These are phyloP conservation scores for Drosophila miranda DNA, from an alignment of 1,140 invertebrate genomes.

Conservation along the genomic window DNA sequence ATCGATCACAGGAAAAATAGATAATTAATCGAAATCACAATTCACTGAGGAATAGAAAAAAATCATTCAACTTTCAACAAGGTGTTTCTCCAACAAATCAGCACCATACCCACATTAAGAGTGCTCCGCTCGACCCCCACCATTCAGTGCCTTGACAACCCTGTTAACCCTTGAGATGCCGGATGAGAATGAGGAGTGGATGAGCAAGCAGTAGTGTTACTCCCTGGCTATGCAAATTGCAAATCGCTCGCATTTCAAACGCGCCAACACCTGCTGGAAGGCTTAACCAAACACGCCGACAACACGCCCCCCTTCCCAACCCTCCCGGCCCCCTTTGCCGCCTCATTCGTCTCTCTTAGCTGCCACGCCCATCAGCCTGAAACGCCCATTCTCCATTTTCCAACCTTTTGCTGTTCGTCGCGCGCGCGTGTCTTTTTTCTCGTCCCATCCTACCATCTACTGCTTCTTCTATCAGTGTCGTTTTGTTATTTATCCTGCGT, in stretches of 20 bases:
- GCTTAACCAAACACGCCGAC: conserved; percentile 45
- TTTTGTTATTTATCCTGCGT: conserved; percentile 77
- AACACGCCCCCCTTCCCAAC: background rate
- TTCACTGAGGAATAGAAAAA: too few relatives aligned
- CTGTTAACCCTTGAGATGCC: conserved; percentile 22
- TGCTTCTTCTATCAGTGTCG: conserved; percentile 67
- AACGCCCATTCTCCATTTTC: background rate
- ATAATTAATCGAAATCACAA: too few relatives aligned
- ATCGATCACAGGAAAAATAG: too few relatives aligned
- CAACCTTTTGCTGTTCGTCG: conserved; percentile 1
- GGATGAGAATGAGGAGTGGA: background rate
- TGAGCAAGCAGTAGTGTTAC: background rate
- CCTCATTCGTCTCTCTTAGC: too few relatives aligned
- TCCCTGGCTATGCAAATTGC: conserved; percentile 61
- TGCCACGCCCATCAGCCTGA: conserved; percentile 9
- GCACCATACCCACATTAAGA: background rate
- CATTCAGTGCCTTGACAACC: conserved; percentile 25
- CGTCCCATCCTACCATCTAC: conserved; percentile 3
- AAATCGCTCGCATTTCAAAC: conserved; percentile 59
- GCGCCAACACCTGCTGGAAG: conserved; percentile 59
- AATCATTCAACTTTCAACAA: too few relatives aligned
- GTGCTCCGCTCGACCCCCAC: too few relatives aligned
- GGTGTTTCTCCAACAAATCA: too few relatives aligned
- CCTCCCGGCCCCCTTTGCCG: background rate
- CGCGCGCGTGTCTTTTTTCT: conserved; percentile 1